Conservation (phyloP, 2,113 vertebrate genomes). For the Stomatorhinus ivindoensis region DNA sequence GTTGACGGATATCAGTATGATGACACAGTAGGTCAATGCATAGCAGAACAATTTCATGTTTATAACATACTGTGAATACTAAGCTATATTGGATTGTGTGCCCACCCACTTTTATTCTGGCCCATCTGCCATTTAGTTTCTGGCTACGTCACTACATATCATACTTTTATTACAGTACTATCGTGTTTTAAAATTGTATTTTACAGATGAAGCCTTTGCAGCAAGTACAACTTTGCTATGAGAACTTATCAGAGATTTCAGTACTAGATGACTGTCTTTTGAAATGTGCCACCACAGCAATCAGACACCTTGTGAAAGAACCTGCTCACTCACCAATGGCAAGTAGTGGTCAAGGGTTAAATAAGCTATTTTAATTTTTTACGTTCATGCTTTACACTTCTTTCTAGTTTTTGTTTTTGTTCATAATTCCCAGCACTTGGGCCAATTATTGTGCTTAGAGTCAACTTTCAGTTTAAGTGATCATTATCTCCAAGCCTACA, state of each 20-base stretch:
- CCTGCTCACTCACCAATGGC: neutral
- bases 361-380: neutral
- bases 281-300: neutral
- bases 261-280: neutral
- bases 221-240: neutral
- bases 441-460: too few relatives aligned
- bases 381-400: neutral
- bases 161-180: too few relatives aligned
- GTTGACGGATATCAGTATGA: too few relatives aligned
- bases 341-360: neutral
- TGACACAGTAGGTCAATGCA: too few relatives aligned
- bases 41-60: too few relatives aligned
- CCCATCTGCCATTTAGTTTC: too few relatives aligned
- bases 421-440: too few relatives aligned
- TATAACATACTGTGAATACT: too few relatives aligned
- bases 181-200: neutral
- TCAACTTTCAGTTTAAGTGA: too few relatives aligned
- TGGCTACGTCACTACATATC: too few relatives aligned
- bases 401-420: neutral
- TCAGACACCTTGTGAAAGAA: neutral
- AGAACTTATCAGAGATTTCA: neutral
- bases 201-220: neutral
- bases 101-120: too few relatives aligned
- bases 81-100: too few relatives aligned
- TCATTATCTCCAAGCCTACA: neutral